Base-by-base conservation (phyloP, 2,797 vertebrate species). In the Gymnoscopelus microlampas region DNA sequence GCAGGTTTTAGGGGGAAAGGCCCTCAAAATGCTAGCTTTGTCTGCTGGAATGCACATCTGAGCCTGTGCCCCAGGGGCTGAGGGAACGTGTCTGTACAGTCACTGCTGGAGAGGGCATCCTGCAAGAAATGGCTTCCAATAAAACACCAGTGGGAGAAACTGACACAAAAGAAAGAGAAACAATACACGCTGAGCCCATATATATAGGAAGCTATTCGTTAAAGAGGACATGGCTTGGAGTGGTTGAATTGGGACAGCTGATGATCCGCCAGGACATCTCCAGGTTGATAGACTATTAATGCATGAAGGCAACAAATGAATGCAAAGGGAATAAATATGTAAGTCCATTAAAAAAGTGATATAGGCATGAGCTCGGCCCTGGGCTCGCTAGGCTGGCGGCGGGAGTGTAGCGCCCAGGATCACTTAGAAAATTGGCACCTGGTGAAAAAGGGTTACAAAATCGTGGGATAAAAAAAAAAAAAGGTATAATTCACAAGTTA, bases 51-150 rank as follows among this genome's bases (percentile, higher is more conserved):
- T 95, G 93, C 90, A 92, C 86, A 92, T 91, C 88, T 88, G 87
- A 92, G 88, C 74, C 60, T 81, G 84, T 61, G 86, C 91, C 94
- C 83, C 74, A 65, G 86, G 93, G 92, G 87, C 87, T 89, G 85
- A 89, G 87, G 90, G 91, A 93, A 94, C 93, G 82, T 94, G 93
- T 94, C 94, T 93, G 91, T 94, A 93, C 94, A 94, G 83, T 85
- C 86, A 86, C 71, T 83, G 84, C 87, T 86, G 80, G 56, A 86
- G 84, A 91, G 81, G 88, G 88, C 83, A 90, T 83, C 91, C 83
- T 85, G 87, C 85, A 29, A 92, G 88, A 86, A 93, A 91, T 84
- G 77, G 82, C 78, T 88, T 61, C 26, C 76, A 73, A 76, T 75
- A 29, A 84, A 85, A 89, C 77, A 74, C 73, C 64, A 66, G 54